Evolutionary conservation across 2,888 invertebrate species (phyloP).

Genomic region (Amorpha juglandis): DNA sequence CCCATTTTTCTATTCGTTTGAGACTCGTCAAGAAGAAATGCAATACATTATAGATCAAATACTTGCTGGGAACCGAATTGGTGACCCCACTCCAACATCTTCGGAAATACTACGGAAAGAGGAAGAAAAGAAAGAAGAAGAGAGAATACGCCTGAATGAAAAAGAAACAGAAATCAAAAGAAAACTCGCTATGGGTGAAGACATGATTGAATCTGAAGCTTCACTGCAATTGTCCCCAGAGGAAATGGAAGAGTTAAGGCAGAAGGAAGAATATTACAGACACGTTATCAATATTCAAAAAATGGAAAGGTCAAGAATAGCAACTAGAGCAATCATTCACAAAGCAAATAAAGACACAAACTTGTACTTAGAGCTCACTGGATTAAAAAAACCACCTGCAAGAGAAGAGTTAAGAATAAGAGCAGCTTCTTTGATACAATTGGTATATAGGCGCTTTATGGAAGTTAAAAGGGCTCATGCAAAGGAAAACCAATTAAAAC

Average conservation of each 20-base stretch:
- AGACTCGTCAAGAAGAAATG: conserved; percentile 75
- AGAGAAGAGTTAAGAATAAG: conserved; percentile 49
- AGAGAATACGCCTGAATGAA: conserved; percentile 54
- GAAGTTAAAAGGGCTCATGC: conserved; percentile 64
- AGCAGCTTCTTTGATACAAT: conserved; percentile 62
- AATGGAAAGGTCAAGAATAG: conserved; percentile 68
- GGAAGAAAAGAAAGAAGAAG: conserved; percentile 58
- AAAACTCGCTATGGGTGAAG: conserved; percentile 60
- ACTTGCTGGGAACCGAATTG: conserved; percentile 69
- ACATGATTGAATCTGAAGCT: conserved; percentile 50
- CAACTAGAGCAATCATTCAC: conserved; percentile 48
- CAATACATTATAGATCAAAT: conserved; percentile 76
- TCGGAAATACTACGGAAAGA: conserved; percentile 62
- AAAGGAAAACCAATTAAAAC: conserved; percentile 69
- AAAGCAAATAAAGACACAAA: conserved; percentile 63
- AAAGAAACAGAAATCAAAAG: conserved; percentile 60
- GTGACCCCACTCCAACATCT: conserved; percentile 66
- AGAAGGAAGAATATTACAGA: conserved; percentile 57
- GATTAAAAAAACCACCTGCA: conserved; percentile 62
- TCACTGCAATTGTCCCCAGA: conserved; percentile 53
- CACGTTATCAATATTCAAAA: conserved; percentile 67
- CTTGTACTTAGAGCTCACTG: conserved; percentile 69
- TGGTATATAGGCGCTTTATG: conserved; percentile 71
- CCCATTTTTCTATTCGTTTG: conserved; percentile 86
- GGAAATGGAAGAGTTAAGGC: conserved; percentile 55